These are phyloP conservation scores for Acridotheres tristis DNA, from an alignment of 2,797 vertebrate species.

Conservation along the genomic window DNA sequence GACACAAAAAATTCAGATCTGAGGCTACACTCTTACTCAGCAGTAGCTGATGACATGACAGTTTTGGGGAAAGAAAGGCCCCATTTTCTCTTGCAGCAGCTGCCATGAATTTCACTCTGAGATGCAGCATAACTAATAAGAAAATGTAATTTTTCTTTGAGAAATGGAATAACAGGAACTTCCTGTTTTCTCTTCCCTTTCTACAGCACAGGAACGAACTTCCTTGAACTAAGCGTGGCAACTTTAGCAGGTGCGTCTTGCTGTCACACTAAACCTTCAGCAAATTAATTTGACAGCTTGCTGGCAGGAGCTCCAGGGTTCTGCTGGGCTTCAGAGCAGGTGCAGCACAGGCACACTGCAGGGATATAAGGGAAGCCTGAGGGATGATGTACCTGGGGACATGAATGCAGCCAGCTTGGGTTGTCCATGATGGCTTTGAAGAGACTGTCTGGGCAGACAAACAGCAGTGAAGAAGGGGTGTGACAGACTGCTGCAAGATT, in stretches of 20 bases:
- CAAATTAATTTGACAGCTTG: not conserved
- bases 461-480: not conserved
- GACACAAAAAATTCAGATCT: not conserved
- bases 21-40: not conserved
- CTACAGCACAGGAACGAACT: conserved; percentile 45
- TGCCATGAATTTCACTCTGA: not conserved
- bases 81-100: conserved; percentile 16
- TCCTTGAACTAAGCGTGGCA: conserved; percentile 17
- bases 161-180: not conserved
- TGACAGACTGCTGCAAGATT: not conserved
- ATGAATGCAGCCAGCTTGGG: not conserved
- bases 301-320: not conserved
- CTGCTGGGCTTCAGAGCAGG: not conserved
- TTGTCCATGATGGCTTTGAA: not conserved
- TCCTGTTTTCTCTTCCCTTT: conserved; percentile 15
- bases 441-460: not conserved
- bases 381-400: not conserved
- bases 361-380: not conserved
- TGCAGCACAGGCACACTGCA: not conserved
- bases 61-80: not conserved
- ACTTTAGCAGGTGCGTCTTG: conserved; percentile 68
- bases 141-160: not conserved
- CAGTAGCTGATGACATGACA: not conserved
- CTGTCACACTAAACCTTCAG: not conserved
- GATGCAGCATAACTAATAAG: not conserved